Conservation (phyloP, 37 sponge, comb jelly and placozoan species). For the Axinella damicornis region DNA sequence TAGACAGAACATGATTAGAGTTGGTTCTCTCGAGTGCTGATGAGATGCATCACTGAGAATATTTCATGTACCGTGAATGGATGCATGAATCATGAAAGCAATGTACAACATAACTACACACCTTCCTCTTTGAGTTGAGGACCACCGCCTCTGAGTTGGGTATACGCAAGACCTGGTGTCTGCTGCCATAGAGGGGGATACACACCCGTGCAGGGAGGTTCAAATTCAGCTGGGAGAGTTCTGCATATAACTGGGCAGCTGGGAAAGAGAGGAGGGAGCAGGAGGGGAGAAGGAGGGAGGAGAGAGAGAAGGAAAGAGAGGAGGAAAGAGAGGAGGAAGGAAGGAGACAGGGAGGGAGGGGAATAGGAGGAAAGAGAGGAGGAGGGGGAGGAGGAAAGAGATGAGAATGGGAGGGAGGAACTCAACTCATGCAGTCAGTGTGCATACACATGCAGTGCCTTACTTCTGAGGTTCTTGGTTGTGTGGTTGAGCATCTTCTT, state of each 20-base stretch:
- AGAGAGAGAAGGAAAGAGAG: not conserved
- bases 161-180: conserved; percentile 87
- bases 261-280: not conserved
- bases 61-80: too few species aligned
- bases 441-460: conserved; percentile 31
- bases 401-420: too few species aligned
- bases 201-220: conserved; percentile 95
- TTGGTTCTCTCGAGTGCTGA: too few species aligned
- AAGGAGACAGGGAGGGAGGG: too few species aligned
- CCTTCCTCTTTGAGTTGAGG: conserved; percentile 95
- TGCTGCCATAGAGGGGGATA: conserved; percentile 66
- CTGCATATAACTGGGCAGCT: conserved; percentile 93
- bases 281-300: not conserved
- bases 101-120: conserved; percentile 21
- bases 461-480: conserved; percentile 74
- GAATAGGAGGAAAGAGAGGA: too few species aligned
- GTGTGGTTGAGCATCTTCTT: conserved; percentile 63
- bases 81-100: too few species aligned
- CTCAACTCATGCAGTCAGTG: not conserved
- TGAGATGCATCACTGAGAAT: too few species aligned
- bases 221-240: conserved; percentile 91
- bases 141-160: conserved; percentile 91
- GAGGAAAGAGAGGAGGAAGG: not conserved
- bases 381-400: not conserved
- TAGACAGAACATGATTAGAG: too few species aligned